Percentiles rank a stretch among this genome's conserved stretches.
These are phyloP conservation scores for Bradypodion ventrale DNA, from an alignment of 2,797 vertebrate genomes.

Conservation along the genomic window DNA sequence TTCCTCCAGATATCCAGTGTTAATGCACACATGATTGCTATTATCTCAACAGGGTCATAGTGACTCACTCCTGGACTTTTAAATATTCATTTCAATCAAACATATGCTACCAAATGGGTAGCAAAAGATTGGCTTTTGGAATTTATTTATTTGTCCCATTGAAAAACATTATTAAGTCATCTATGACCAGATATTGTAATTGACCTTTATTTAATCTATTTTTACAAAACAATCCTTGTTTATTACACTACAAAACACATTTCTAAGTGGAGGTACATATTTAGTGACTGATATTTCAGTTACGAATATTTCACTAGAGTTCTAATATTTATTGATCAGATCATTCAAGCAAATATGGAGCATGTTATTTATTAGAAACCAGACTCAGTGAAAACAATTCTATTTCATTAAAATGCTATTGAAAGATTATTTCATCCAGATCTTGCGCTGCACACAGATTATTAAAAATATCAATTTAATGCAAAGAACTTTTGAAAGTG, in stretches of 20 bases:
- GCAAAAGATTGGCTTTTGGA: neutral
- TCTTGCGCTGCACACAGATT: neutral
- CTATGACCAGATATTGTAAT: neutral
- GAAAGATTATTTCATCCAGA: neutral
- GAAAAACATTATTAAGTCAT: neutral
- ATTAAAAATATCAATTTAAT: neutral
- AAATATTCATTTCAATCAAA: neutral
- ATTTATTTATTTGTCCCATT: neutral
- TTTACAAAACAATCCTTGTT: neutral
- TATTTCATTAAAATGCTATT: neutral
- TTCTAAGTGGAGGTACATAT: neutral
- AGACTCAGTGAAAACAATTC: neutral
- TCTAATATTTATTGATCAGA: neutral
- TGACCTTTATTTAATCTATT: neutral
- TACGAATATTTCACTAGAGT: neutral
- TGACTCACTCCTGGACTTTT: neutral
- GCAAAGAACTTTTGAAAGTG: neutral
- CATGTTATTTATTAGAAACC: neutral
- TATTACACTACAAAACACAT: neutral
- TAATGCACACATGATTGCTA: too few species aligned
- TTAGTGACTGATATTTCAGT: neutral
- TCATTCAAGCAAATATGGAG: neutral
- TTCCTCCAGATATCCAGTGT: too few species aligned
- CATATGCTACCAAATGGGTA: too few species aligned
- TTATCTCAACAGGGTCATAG: too few species aligned